Evolutionary conservation across 1,140 invertebrate genomes (phyloP).

Genomic region (Trichomalopsis sarcophagae): DNA sequence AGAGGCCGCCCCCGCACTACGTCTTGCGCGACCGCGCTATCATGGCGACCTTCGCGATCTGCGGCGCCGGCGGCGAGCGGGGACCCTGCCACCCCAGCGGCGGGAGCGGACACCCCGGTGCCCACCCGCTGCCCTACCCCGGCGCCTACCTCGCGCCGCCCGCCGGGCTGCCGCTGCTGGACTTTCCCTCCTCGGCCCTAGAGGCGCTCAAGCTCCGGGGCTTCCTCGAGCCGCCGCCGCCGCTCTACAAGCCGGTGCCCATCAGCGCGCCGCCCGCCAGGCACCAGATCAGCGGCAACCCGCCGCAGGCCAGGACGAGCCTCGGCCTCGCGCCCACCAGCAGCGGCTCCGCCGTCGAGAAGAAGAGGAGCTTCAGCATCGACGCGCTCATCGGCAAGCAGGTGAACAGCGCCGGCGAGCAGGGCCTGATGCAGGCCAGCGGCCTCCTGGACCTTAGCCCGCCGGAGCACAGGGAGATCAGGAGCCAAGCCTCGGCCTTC

Average conservation of each 20-base stretch:
- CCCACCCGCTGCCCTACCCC: slow-evolving; percentile 58
- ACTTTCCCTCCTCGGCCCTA: slow-evolving; percentile 73
- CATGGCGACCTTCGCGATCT: slow-evolving; percentile 73
- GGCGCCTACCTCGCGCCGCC: slow-evolving; percentile 63
- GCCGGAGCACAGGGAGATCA: slow-evolving; percentile 70
- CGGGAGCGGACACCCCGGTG: slow-evolving; percentile 61
- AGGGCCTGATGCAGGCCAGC: slow-evolving; percentile 54
- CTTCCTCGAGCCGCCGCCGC: slow-evolving; percentile 66
- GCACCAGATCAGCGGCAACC: neutral
- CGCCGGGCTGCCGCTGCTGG: slow-evolving; percentile 70
- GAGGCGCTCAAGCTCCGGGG: slow-evolving; percentile 73
- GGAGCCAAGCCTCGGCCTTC: slow-evolving; percentile 74
- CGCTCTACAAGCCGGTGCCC: slow-evolving; percentile 74
- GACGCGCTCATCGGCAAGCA: slow-evolving; percentile 76
- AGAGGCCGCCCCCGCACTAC: slow-evolving; percentile 83
- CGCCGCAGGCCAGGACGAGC: slow-evolving; percentile 53
- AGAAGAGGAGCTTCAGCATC: slow-evolving; percentile 75
- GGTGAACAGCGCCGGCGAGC: slow-evolving; percentile 58
- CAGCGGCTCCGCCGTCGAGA: slow-evolving; percentile 53
- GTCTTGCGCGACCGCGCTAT: slow-evolving; percentile 74
- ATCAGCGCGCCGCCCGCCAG: slow-evolving; percentile 65
- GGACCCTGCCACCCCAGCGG: slow-evolving; percentile 60
- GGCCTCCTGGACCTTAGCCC: slow-evolving; percentile 71
- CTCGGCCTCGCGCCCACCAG: slow-evolving; percentile 27
- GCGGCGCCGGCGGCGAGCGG: slow-evolving; percentile 59